phyloP scores from a whole-genome alignment of 2,797 vertebrate species.

The Ptychadena robeensis region DNA sequence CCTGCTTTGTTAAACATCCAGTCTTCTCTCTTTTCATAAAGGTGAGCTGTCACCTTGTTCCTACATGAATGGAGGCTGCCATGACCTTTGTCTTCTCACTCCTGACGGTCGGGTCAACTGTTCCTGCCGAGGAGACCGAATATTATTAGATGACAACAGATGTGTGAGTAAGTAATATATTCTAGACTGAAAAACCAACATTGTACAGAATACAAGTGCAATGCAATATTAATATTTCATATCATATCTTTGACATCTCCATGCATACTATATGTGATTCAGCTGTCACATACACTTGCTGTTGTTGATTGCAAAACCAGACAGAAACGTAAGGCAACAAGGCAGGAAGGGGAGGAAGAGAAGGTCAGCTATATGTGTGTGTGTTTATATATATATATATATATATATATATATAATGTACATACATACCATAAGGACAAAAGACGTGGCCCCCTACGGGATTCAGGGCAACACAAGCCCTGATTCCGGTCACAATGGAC shows the following conservation, averaged over 20 bases:
- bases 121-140: constrained; percentile 91
- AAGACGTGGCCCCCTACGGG: too few species aligned
- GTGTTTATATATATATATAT: too few species aligned
- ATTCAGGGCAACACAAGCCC: too few species aligned
- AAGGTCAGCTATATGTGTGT: too few species aligned
- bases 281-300: constrained; percentile 27
- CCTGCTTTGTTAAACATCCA: neutral
- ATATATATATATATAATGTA: too few species aligned
- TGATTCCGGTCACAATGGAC: too few species aligned
- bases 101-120: constrained; percentile 92
- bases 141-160: constrained; percentile 92
- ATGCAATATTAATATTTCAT: constrained; percentile 33
- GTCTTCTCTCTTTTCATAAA: constrained; percentile 64
- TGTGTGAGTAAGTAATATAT: constrained; percentile 91
- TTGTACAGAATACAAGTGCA: constrained; percentile 12
- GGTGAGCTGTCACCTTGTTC: constrained; percentile 92
- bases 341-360: too few species aligned
- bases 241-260: neutral
- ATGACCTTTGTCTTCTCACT: constrained; percentile 93
- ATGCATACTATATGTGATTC: neutral
- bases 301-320: neutral
- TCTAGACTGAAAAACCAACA: constrained; percentile 28
- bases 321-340: neutral
- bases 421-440: too few species aligned
- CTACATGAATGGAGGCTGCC: constrained; percentile 91